phyloP scores from a whole-genome alignment of 1,140 invertebrate species.

The Probaryconus sp. region DNA sequence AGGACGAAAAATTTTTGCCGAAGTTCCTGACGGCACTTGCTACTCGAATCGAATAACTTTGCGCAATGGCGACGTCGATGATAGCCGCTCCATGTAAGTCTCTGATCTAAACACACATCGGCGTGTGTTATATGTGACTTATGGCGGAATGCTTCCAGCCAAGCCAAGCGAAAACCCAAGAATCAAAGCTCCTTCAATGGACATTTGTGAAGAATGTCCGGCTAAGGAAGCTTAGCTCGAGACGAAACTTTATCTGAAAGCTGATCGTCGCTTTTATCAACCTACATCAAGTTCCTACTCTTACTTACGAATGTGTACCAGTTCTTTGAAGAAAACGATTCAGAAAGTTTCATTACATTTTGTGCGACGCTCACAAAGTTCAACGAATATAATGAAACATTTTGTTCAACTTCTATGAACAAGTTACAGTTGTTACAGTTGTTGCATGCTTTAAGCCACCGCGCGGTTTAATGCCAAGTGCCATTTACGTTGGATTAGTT shows the following conservation, averaged over 20 bases:
- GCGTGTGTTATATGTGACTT: conserved; percentile 22
- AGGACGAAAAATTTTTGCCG: conserved; percentile 21
- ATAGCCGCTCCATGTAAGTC: conserved; percentile 20
- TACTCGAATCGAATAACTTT: conserved; percentile 35
- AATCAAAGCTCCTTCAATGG: conserved; percentile 28
- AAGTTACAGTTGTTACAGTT: no score
- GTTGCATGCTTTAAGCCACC: no score
- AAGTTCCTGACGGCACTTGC: conserved; percentile 10
- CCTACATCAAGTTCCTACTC: conserved; percentile 11
- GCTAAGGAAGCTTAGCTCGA: conserved; percentile 21
- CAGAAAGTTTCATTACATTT: conserved; percentile 6
- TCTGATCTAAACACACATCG: conserved; percentile 13
- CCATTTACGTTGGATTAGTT: no score
- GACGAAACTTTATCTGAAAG: conserved; percentile 28
- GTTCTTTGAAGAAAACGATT: conserved; percentile 5
- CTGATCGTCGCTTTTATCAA: conserved; percentile 15
- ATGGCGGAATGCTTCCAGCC: conserved; percentile 15
- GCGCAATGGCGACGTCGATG: conserved; percentile 14
- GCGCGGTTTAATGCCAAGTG: no score
- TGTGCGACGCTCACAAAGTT: not conserved
- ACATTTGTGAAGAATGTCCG: conserved; percentile 24
- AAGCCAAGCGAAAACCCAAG: conserved; percentile 8
- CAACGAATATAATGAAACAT: no score
- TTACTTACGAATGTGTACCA: conserved; percentile 7
- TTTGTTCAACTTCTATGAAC: not conserved